Evolutionary conservation across 2,888 invertebrate species (phyloP).

Genomic region (Lymantria monacha): DNA sequence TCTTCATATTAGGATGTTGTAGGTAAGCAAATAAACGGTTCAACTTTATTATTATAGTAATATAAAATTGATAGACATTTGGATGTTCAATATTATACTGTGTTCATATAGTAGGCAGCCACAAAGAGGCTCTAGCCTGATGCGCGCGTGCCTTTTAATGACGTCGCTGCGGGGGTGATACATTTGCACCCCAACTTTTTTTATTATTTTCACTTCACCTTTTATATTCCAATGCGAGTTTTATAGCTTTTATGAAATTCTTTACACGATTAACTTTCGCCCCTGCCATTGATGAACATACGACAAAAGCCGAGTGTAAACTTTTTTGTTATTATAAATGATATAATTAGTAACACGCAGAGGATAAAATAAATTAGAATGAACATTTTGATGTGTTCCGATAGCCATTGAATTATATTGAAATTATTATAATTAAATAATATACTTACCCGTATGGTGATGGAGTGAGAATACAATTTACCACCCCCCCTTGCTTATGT

Average conservation of each 20-base stretch:
- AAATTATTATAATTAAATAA: slow-evolving; percentile 18
- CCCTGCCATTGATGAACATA: slow-evolving; percentile 48
- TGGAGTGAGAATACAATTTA: too few species aligned
- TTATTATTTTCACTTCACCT: slow-evolving; percentile 72
- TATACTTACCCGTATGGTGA: too few species aligned
- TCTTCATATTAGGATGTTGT: too few species aligned
- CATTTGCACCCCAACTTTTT: slow-evolving; percentile 52
- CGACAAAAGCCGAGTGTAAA: slow-evolving; percentile 51
- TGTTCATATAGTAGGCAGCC: background rate
- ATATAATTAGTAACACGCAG: slow-evolving; percentile 62
- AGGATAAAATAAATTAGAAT: slow-evolving; percentile 8
- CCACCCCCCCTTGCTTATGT: too few species aligned
- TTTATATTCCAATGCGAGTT: slow-evolving; percentile 70
- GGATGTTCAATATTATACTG: too few species aligned
- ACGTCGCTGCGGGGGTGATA: slow-evolving; percentile 45
- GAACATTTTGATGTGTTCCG: slow-evolving; percentile 3
- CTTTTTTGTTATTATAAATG: slow-evolving; percentile 62
- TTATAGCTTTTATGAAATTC: slow-evolving; percentile 72
- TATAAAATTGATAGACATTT: too few species aligned
- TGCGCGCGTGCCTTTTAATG: slow-evolving; percentile 56
- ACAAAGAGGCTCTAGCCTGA: slow-evolving; percentile 5
- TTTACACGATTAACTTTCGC: slow-evolving; percentile 71
- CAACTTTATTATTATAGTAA: too few species aligned
- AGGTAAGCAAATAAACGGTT: too few species aligned
- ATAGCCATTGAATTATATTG: slow-evolving; percentile 34